Base-by-base conservation (phyloP, 1,140 invertebrate genomes). In the Ostrea denselamellosa region DNA sequence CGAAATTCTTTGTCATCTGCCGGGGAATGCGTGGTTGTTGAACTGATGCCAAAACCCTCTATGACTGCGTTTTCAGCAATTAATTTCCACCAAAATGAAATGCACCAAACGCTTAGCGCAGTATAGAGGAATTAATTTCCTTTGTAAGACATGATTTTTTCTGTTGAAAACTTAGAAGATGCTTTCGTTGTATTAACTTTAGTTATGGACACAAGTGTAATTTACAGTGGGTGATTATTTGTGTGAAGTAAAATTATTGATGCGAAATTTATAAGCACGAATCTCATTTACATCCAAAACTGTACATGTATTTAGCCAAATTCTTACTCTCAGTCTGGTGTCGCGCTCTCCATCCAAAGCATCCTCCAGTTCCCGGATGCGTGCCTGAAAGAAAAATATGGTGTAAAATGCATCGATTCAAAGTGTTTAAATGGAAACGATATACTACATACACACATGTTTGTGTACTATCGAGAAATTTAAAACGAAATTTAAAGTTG, bases 351-450 rank as follows among this genome's bases (percentile, higher is more conserved):
- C 83, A 86, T 95, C 94, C 62, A 95, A 88, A 28, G 93, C 90
- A 92, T 95, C 94, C 89, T 95, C 94, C 28, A 95, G 91, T 89
- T 95, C 94, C 81, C 94, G 89, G 89, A 95, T 91, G 84, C 94
- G 89, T 52, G 89, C 71, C 93, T 94, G 87, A 28, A 93, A 92
- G 85, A 84, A 87, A 85, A 62, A 19, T 7, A 62, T 19, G 17
- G 14, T 62, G 14, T n/a, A 62, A 62, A 62, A 19, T 62, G 56
- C 56, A 62, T 44, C 34, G 34, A n/a, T 19, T 62, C 12, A 19
- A 17, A 44, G 86, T 44, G 22, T 71, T 52, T 85, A 86, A 85
- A 85, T 56, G 7, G 8, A 85, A n/a, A 51, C 9, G 65, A 44
- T 44, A 1, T 44, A 5, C 34, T 44, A 44, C 5, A n/a, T n/a